Base-by-base conservation (phyloP, 2,113 vertebrate species). In the Esox niger region DNA sequence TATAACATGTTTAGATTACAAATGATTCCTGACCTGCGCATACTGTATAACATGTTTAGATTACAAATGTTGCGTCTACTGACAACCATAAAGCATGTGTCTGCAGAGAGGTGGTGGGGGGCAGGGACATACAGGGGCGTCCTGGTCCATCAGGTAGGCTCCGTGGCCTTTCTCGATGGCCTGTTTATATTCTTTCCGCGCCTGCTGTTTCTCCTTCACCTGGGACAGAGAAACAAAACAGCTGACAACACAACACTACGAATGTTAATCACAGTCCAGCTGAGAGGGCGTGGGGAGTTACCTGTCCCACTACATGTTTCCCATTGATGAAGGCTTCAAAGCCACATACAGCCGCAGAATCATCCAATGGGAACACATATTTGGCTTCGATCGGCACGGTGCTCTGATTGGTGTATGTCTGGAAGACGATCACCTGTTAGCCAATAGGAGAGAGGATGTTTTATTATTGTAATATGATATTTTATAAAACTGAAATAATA, bases 251-350 rank as follows among this genome's bases (percentile, higher is more conserved):
- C 55, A 57, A 27, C 27, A 43, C 38, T 43, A 52, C n/a, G 21
- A 17, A 52, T 52, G 47, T 6, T n/a, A n/a, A 21, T 23, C 47
- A 52, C 20, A 21, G n/a, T 52, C 6, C 5, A 21, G 2, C 47
- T 21, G 17, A 21, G 47, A 23, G 47, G 47, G n/a, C n/a, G 46
- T 2, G 46, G 15, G 9, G 54, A 20, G 8, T 47, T 86, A 96
- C 94, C 94, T 96, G 76, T 82, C 94, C 95, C 46, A 92, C 85
- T 32, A 96, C 80, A 58, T 95, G 94, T 59, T 94, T 95, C 62
- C 92, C 94, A 13, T 95, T 94, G 83, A 96, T 93, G 79, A 96
- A 97, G 0, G 94, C 95, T 84, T 97, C 94, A 72, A 96, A 97
- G 7, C 93, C 95, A 80, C 94, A 96, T 38, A 96, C 95, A 1